Evolutionary conservation across 2,888 invertebrate genomes (phyloP).

Genomic region (Orchesella flavescens): DNA sequence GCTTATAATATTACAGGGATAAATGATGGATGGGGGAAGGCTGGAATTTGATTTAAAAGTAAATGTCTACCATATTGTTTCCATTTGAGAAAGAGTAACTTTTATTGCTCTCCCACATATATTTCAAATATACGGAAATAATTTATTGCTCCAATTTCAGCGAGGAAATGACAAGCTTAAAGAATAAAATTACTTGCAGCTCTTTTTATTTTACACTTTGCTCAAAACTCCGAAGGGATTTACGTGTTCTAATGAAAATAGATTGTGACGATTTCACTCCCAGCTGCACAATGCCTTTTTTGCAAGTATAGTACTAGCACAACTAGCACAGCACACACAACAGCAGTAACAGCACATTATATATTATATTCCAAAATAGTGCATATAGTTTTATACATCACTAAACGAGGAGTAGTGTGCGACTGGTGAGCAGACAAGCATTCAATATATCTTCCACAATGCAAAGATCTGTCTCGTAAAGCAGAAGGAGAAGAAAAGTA

Average conservation of each 20-base stretch:
- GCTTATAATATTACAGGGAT: background rate
- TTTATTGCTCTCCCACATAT: background rate
- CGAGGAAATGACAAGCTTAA: constrained; percentile 49
- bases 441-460: constrained; percentile 3
- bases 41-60: background rate
- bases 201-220: constrained; percentile 25
- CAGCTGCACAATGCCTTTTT: constrained; percentile 24
- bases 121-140: constrained; percentile 49
- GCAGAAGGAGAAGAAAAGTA: background rate
- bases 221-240: constrained; percentile 41
- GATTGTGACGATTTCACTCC: constrained; percentile 52
- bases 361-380: no score
- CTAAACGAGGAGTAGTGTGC: no score
- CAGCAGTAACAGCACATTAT: no score
- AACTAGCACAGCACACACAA: no score
- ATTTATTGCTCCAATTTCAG: constrained; percentile 50
- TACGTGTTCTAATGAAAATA: constrained; percentile 54
- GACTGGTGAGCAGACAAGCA: background rate
- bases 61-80: background rate
- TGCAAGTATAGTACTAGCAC: background rate
- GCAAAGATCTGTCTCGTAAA: constrained; percentile 4
- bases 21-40: background rate
- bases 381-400: no score
- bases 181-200: constrained; percentile 39
- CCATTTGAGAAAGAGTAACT: background rate